Percentiles rank a stretch among this genome's conserved stretches.
phyloP scores from a whole-genome alignment of 2,888 invertebrate genomes.

The Bellardia pandia region DNA sequence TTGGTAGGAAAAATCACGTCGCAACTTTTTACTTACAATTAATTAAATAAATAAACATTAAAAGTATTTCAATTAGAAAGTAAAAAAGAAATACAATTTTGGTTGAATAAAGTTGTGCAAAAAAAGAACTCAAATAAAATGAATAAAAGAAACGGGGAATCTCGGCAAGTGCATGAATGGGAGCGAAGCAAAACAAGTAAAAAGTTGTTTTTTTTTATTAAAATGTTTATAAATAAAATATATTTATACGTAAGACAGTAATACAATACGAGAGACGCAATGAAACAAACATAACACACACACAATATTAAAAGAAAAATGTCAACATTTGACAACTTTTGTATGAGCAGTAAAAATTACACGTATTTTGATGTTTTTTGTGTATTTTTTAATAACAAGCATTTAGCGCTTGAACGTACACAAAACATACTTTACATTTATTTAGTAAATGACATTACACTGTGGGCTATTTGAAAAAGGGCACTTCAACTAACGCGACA shows the following conservation, averaged over 20 bases:
- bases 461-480: neutral
- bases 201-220: slow-evolving; percentile 49
- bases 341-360: slow-evolving; percentile 47
- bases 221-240: slow-evolving; percentile 32
- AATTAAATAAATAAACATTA: slow-evolving; percentile 68
- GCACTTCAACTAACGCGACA: neutral
- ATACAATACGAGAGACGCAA: slow-evolving; percentile 4
- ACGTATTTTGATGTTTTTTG: slow-evolving; percentile 37
- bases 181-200: neutral
- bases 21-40: slow-evolving; percentile 66
- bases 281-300: neutral
- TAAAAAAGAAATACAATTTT: neutral
- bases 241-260: neutral
- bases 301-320: slow-evolving; percentile 32
- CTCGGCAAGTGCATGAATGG: slow-evolving; percentile 21
- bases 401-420: slow-evolving; percentile 48
- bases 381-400: slow-evolving; percentile 24
- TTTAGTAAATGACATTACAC: slow-evolving; percentile 23
- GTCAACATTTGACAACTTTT: slow-evolving; percentile 61
- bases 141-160: slow-evolving; percentile 5
- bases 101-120: slow-evolving; percentile 2
- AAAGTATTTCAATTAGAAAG: slow-evolving; percentile 72
- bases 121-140: slow-evolving; percentile 33
- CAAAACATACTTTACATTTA: slow-evolving; percentile 43
- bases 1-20: slow-evolving; percentile 61